Evolutionary conservation across 1,140 invertebrate species (phyloP).

Genomic region (Periplaneta americana): DNA sequence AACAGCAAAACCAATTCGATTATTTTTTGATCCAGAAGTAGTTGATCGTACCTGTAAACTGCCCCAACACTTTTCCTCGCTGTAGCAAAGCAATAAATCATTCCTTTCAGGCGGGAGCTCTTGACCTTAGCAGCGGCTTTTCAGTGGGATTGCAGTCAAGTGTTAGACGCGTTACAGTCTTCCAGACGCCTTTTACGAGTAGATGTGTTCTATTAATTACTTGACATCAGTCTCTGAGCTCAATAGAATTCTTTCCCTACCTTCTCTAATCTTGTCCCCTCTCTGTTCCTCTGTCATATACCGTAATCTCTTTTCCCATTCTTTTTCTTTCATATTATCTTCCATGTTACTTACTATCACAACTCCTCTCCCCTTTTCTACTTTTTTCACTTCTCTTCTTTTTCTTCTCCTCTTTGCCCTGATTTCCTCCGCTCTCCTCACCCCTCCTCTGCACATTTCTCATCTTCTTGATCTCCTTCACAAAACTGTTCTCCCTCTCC

Average conservation of each 20-base stretch:
- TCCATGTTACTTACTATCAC: too few relatives aligned
- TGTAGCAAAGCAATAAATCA: background rate
- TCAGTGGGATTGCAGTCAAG: background rate
- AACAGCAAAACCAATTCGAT: too few relatives aligned
- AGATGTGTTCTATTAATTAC: background rate
- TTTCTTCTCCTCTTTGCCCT: background rate
- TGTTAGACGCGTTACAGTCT: background rate
- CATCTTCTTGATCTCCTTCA: background rate
- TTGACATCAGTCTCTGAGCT: too few relatives aligned
- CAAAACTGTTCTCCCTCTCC: background rate
- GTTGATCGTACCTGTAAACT: background rate
- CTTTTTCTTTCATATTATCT: too few relatives aligned
- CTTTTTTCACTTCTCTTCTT: too few relatives aligned
- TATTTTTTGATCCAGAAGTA: too few relatives aligned
- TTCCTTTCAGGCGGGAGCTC: background rate
- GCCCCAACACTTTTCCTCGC: background rate
- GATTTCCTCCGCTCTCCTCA: background rate
- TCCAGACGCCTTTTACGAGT: background rate
- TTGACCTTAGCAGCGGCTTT: background rate
- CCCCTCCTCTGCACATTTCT: background rate
- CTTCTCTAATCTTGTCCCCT: too few relatives aligned
- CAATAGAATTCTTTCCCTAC: too few relatives aligned
- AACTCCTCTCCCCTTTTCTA: too few relatives aligned
- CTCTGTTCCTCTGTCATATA: too few relatives aligned
- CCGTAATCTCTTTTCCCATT: too few relatives aligned